Conservation (phyloP, 2,888 invertebrate genomes). For the Drosophila trichaetosa region DNA sequence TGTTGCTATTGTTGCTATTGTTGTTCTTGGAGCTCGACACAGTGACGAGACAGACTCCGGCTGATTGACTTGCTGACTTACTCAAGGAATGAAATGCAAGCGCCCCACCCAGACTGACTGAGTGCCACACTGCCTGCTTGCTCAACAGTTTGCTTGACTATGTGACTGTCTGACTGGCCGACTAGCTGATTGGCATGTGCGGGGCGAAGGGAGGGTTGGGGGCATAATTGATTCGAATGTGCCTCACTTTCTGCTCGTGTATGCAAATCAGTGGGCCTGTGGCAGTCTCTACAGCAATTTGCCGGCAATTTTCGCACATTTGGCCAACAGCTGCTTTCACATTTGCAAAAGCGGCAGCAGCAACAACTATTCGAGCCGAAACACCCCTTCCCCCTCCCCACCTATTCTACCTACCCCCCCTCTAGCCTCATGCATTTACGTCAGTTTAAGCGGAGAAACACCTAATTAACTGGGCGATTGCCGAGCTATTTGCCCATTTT, state of each 20-base stretch:
- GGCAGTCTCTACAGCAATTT: slow-evolving; percentile 56
- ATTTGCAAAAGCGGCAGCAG: slow-evolving; percentile 49
- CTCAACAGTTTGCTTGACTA: slow-evolving; percentile 9
- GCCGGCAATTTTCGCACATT: slow-evolving; percentile 71
- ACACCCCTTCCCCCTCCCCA: neutral
- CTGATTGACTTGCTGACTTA: slow-evolving; percentile 70
- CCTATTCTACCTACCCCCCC: neutral
- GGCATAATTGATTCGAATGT: slow-evolving; percentile 57
- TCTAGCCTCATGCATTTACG: slow-evolving; percentile 42
- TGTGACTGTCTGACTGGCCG: slow-evolving; percentile 7
- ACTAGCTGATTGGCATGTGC: slow-evolving; percentile 35
- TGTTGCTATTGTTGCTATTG: slow-evolving; percentile 11
- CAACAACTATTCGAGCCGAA: slow-evolving; percentile 24
- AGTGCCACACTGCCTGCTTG: slow-evolving; percentile 25
- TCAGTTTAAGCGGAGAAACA: slow-evolving; percentile 56
- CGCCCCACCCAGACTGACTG: slow-evolving; percentile 4
- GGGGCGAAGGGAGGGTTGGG: neutral
- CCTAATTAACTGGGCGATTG: slow-evolving; percentile 65
- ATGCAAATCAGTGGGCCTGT: slow-evolving; percentile 58
- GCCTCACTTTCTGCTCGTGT: slow-evolving; percentile 47
- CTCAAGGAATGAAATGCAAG: slow-evolving; percentile 48
- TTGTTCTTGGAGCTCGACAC: slow-evolving; percentile 32
- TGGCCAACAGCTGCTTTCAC: slow-evolving; percentile 75
- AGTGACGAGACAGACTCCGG: slow-evolving; percentile 49
- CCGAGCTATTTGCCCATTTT: slow-evolving; percentile 44